phyloP scores from a whole-genome alignment of 2,797 vertebrate species.

The Anabas testudineus region DNA sequence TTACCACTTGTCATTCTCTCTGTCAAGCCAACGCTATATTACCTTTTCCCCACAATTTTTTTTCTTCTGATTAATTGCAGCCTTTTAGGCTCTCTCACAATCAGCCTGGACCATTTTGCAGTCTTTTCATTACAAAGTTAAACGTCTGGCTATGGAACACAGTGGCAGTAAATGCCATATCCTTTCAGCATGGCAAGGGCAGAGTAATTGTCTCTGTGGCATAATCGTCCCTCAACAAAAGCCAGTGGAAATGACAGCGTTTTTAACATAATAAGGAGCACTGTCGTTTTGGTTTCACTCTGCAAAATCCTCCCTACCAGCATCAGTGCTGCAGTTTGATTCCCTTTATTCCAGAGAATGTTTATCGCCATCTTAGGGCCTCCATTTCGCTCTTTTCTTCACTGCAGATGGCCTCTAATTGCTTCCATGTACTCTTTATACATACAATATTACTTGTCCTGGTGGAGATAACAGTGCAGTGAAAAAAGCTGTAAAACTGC shows the following conservation, averaged over 20 bases:
- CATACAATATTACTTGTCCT: slow-evolving; percentile 45
- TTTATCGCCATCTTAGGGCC: slow-evolving; percentile 65
- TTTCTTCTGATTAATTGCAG: slow-evolving; percentile 71
- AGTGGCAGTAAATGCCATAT: slow-evolving; percentile 76
- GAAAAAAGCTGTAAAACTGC: slow-evolving; percentile 25
- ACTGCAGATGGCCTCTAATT: slow-evolving; percentile 62
- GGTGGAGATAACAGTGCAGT: slow-evolving; percentile 32
- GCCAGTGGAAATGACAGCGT: slow-evolving; percentile 74
- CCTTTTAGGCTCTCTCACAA: slow-evolving; percentile 68
- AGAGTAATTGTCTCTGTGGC: slow-evolving; percentile 77
- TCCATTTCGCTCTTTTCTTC: slow-evolving; percentile 65
- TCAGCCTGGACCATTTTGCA: slow-evolving; percentile 61
- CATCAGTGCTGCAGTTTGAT: slow-evolving; percentile 51
- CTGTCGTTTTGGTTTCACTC: slow-evolving; percentile 60
- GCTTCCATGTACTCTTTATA: slow-evolving; percentile 67
- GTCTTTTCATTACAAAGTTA: slow-evolving; percentile 69
- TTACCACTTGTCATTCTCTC: slow-evolving; percentile 55
- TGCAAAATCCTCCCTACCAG: slow-evolving; percentile 52
- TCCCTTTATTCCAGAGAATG: slow-evolving; percentile 49
- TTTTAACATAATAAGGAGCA: slow-evolving; percentile 77
- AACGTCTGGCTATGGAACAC: slow-evolving; percentile 65
- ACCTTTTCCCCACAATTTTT: slow-evolving; percentile 29
- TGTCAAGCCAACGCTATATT: slow-evolving; percentile 18
- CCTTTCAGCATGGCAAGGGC: slow-evolving; percentile 70
- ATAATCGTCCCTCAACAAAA: slow-evolving; percentile 78